Base-by-base conservation (phyloP, 2,113 vertebrate species). In the Corythaeola cristata region DNA sequence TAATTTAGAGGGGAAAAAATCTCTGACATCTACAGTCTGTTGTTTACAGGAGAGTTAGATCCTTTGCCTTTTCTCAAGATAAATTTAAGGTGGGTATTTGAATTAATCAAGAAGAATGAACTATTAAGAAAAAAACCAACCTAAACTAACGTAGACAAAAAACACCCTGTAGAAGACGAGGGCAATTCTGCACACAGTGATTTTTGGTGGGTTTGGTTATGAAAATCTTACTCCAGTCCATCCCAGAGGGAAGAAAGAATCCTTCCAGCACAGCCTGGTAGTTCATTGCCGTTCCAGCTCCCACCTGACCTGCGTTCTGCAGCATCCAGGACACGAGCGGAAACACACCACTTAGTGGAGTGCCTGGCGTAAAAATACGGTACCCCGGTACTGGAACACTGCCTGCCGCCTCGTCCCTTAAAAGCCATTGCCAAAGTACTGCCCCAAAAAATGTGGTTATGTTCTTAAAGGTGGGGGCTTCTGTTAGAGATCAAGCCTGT, bases 271-370 rank as follows among this genome's bases (percentile, higher is more conserved):
- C 23, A 67, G 16, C n/a, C 33, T 60, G 59, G 11, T 27, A 69
- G 30, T 23, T 82, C 20, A 2, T n/a, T 1, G 5, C 44, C 2
- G 0, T 59, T 91, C 24, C 37, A 80, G 67, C 53, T 89, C 28
- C 49, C 7, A 1, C 62, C 33, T 0, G 3, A 62, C 30, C 22
- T 3, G 6, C 0, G 2, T 52, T 37, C 72, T 22, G 37, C 35
- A 28, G 92, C 41, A 77, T 6, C 27, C 12, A 10, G 20, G 24
- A 12, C 27, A 9, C 3, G 20, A 28, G 71, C 30, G 23, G 60
- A 52, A 73, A n/a, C 47, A 37, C 23, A 23, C n/a, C 1, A 1
- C n/a, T 55, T 60, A 32, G 15, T 37, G 32, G 66, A 41, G n/a
- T 15, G 52, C 52, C 30, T 49, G n/a, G 50, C 7, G 7, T 28